Percentiles rank a stretch among this genome's conserved stretches.
Evolutionary conservation across 2,113 vertebrate genomes (phyloP).

Genomic region (Hyperopisus bebe): DNA sequence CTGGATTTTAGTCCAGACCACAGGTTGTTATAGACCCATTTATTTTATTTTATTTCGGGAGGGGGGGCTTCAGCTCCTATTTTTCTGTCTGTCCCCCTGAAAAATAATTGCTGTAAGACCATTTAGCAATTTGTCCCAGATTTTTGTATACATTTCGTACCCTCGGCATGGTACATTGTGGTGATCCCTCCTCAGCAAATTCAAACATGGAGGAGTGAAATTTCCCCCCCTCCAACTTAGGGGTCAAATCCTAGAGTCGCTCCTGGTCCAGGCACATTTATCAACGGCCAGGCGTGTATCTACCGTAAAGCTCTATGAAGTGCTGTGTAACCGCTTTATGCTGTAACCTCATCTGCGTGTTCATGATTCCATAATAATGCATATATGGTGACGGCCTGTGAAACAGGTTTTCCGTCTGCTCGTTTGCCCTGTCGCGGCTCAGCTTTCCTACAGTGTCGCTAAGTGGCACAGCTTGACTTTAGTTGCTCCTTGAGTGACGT

Average conservation of each 20-base stretch:
- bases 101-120: neutral
- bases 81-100: neutral
- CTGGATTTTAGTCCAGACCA: no score
- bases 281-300: neutral
- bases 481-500: neutral
- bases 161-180: no score
- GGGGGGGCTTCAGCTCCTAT: neutral
- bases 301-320: no score
- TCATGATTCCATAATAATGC: neutral
- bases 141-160: no score
- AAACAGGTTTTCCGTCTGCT: neutral
- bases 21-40: neutral
- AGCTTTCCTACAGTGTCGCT: neutral
- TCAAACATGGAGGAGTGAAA: no score
- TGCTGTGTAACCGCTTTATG: neutral
- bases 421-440: neutral
- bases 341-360: neutral
- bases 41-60: no score
- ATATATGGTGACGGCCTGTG: neutral
- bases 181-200: no score
- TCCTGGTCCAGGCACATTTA: neutral
- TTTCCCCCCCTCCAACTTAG: neutral
- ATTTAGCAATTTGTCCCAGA: neutral
- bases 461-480: neutral
- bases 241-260: neutral